Conservation (phyloP, 2,113 vertebrate species). For the Percopsis transmontana region DNA sequence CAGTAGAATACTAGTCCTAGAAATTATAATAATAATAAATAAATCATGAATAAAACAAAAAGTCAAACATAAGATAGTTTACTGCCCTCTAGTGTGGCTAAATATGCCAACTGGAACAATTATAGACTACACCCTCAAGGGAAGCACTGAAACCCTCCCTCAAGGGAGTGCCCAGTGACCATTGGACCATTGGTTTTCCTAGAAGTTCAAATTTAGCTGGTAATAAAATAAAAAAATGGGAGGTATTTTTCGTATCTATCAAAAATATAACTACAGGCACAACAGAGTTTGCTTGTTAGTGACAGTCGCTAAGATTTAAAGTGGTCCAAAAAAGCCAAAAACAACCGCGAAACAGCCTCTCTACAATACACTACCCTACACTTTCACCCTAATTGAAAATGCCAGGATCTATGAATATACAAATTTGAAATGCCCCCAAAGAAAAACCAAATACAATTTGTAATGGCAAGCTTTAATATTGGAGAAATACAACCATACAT, state of each 20-base stretch:
- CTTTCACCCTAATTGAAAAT: too few relatives aligned
- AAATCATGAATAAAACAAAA: too few relatives aligned
- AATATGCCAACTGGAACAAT: constrained; percentile 5
- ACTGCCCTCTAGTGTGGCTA: constrained; percentile 40
- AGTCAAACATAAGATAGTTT: neutral
- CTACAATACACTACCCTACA: too few relatives aligned
- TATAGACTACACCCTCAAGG: constrained; percentile 19
- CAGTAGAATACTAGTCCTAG: neutral
- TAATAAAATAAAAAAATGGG: constrained; percentile 51
- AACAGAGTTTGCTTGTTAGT: constrained; percentile 50
- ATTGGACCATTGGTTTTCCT: constrained; percentile 37
- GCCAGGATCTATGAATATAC: too few relatives aligned
- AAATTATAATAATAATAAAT: neutral
- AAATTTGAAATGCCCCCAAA: too few relatives aligned
- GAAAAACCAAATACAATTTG: too few relatives aligned
- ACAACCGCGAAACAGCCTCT: too few relatives aligned
- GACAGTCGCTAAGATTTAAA: too few relatives aligned
- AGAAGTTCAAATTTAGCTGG: constrained; percentile 60
- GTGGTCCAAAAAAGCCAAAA: too few relatives aligned
- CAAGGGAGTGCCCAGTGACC: constrained; percentile 18
- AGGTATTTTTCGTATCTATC: constrained; percentile 56
- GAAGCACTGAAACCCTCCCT: too few relatives aligned
- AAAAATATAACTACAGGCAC: constrained; percentile 37
- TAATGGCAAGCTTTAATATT: too few relatives aligned
- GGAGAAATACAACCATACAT: too few relatives aligned